These are phyloP conservation scores for Priocnemis perturbator DNA, from an alignment of 2,888 invertebrate species.

Conservation along the genomic window DNA sequence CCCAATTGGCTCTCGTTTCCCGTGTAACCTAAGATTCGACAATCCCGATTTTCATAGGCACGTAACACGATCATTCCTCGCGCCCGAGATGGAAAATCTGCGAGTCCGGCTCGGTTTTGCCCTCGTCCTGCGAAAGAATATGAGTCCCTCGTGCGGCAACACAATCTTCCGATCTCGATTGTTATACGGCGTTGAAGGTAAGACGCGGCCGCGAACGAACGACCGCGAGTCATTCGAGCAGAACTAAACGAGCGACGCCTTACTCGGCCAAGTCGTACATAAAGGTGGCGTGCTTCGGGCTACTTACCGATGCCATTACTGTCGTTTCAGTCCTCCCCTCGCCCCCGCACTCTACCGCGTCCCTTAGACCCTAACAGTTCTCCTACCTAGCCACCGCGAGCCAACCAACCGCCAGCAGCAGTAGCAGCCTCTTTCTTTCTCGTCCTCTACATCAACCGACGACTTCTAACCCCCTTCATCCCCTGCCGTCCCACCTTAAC, in stretches of 20 bases:
- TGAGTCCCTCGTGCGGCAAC: too few species aligned
- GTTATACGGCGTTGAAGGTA: background rate
- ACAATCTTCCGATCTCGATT: constrained; percentile 9
- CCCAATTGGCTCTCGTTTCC: too few species aligned
- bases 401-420: background rate
- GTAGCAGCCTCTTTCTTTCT: too few species aligned
- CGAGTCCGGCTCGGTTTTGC: too few species aligned
- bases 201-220: background rate
- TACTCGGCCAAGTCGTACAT: constrained; percentile 15
- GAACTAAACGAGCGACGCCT: constrained; percentile 26
- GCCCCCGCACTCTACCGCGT: background rate
- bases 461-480: constrained; percentile 33
- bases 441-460: constrained; percentile 27
- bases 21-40: too few species aligned
- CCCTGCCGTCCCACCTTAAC: constrained; percentile 14
- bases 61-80: too few species aligned
- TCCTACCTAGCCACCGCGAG: background rate
- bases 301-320: constrained; percentile 55
- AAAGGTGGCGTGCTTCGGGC: constrained; percentile 33
- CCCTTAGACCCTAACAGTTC: constrained; percentile 13
- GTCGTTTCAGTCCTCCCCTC: constrained; percentile 35
- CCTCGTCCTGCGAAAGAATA: too few species aligned
- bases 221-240: constrained; percentile 3
- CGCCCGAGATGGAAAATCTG: too few species aligned
- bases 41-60: too few species aligned